Conservation (phyloP, 2,797 vertebrate species). For the Melanotaenia maccullochi region DNA sequence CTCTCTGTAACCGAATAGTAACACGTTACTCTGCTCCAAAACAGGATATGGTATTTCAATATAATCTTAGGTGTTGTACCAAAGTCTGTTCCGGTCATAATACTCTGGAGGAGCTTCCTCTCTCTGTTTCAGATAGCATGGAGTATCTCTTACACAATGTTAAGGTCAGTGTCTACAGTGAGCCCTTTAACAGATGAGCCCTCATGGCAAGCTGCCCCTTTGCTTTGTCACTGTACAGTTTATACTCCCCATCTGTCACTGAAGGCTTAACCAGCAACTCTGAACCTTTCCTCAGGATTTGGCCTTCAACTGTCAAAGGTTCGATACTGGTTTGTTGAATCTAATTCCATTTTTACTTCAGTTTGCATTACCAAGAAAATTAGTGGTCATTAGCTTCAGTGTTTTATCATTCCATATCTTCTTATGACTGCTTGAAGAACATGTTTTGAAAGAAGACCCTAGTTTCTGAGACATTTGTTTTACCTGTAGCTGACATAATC, state of each 20-base stretch:
- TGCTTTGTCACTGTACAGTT: slow-evolving; percentile 34
- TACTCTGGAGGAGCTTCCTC: neutral
- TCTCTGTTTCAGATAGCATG: slow-evolving; percentile 12
- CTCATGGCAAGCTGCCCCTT: slow-evolving; percentile 55
- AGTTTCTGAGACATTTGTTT: neutral
- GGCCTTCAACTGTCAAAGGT: slow-evolving; percentile 37
- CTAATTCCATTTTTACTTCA: neutral
- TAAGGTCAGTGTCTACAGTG: slow-evolving; percentile 45
- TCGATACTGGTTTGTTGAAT: neutral
- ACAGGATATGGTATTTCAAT: neutral
- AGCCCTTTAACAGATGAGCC: slow-evolving; percentile 69
- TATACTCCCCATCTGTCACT: slow-evolving; percentile 67
- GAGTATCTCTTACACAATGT: slow-evolving; percentile 6
- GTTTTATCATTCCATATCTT: no score
- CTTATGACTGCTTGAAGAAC: neutral
- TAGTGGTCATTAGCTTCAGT: no score
- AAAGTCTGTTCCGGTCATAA: neutral
- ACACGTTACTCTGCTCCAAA: neutral
- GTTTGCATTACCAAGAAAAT: neutral
- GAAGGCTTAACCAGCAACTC: slow-evolving; percentile 61
- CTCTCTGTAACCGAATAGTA: neutral
- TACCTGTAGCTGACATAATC: neutral
- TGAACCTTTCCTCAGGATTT: slow-evolving; percentile 37
- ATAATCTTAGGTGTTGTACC: neutral
- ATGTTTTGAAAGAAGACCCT: neutral